A percentile compares a stretch with the other conserved stretches of the same genome.
Conservation (phyloP, 2,797 vertebrate species). For the Diplodus sargus region DNA sequence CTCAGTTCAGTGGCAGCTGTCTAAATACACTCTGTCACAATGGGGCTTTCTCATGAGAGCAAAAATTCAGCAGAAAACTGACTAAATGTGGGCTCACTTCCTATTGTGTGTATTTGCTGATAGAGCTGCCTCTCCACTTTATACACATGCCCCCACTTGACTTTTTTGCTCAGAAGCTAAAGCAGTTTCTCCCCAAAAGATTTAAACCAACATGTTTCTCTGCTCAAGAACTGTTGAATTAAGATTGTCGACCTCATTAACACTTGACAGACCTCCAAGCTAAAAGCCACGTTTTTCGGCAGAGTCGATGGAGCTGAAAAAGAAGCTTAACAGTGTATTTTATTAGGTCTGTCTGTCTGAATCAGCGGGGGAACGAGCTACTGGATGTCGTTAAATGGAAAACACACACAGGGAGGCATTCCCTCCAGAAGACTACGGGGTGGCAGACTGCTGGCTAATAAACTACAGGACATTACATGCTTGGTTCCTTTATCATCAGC, state of each 20-base stretch:
- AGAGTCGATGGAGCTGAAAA: constrained; percentile 9
- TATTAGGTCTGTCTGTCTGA: constrained; percentile 80
- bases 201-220: not conserved
- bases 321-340: constrained; percentile 55
- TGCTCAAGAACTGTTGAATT: constrained; percentile 1
- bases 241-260: constrained; percentile 2
- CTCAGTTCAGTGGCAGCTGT: constrained; percentile 77
- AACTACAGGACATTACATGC: constrained; percentile 75
- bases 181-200: not conserved
- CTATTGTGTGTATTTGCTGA: not conserved
- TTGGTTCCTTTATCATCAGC: constrained; percentile 62
- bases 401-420: constrained; percentile 65
- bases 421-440: constrained; percentile 63
- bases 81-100: constrained; percentile 25
- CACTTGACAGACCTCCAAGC: not conserved
- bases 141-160: not conserved
- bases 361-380: constrained; percentile 81
- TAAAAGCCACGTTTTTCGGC: constrained; percentile 41
- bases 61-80: constrained; percentile 36
- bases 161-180: not conserved
- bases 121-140: not conserved
- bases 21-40: constrained; percentile 77
- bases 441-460: constrained; percentile 67
- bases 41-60: constrained; percentile 47
- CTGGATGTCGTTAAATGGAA: constrained; percentile 78